Evolutionary conservation across 2,888 invertebrate genomes (phyloP), one percentile per base, ranked within the genome.

Genomic region (Amblyjoppa proteus): DNA sequence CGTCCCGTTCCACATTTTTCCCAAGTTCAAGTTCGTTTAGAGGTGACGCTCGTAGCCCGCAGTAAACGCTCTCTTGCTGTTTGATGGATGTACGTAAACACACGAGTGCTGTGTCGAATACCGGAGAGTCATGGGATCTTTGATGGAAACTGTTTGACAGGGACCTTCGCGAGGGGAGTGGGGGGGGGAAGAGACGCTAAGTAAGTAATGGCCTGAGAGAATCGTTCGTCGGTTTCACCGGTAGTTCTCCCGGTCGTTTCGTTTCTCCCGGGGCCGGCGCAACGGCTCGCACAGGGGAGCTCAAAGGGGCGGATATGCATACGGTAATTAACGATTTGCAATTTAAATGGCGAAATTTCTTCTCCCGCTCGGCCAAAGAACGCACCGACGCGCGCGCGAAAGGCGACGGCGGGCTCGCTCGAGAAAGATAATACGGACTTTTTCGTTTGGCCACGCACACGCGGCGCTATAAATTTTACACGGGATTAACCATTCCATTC

Each of bases 1-100:
- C 78, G 85, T 73, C 83, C 74, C 87, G 87, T 82, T 88, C 87
- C 71, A 89, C 85, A 90, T 89, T 88, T 89, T 88, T 88, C 49
- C 77, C 89, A 90, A 91, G 91, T 91, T 91, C 91, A 91, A 90
- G 90, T 89, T 88, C 89, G 85, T 88, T 90, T 88, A 75, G 85
- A 87, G 87, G 89, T 90, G 88, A 83, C 20, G 69, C 68, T 31
- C 34, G 53, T n/a, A 74, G 74, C 41, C 66, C 58, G 41, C 75
- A 56, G n/a, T 61, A 58, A 68, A 76, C 71, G 83, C 58, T 75
- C 66, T 69, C 45, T 68, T 51, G 51, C 64, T 56, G 49, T 61
- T 66, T 7, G 38, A 61, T 6, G 41, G 25, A 20, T 45, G 28
- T 9, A 20, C n/a, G 56, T 83, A 71, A 11, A 31, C 45, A 31